phyloP scores from a whole-genome alignment of 2,797 vertebrate species.

The Leptodactylus fallax region DNA sequence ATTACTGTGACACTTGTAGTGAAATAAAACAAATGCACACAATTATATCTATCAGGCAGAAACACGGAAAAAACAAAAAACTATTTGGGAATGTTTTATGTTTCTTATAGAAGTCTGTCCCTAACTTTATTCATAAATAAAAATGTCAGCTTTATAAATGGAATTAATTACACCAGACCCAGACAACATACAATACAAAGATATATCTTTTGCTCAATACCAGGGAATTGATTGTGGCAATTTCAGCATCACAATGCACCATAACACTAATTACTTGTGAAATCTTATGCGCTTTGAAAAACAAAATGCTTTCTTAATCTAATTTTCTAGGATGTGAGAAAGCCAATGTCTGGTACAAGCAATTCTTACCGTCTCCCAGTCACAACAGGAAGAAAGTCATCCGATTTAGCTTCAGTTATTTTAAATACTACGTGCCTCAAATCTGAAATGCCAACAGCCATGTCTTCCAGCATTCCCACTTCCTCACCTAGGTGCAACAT shows the following conservation, averaged over 20 bases:
- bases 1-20: not conserved
- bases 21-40: not conserved
- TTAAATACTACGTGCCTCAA: slow-evolving; percentile 91
- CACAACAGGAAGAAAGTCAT: slow-evolving; percentile 89
- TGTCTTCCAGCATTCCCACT: slow-evolving; percentile 97
- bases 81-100: not conserved
- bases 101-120: slow-evolving; percentile 5
- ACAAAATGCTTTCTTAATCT: slow-evolving; percentile 30
- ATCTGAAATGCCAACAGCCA: slow-evolving; percentile 94
- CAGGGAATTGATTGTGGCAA: slow-evolving; percentile 40
- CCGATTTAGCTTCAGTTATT: slow-evolving; percentile 90
- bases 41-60: too few relatives aligned
- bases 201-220: slow-evolving; percentile 42
- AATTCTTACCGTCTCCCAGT: slow-evolving; percentile 90
- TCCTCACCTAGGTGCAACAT: slow-evolving; percentile 86
- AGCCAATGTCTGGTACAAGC: slow-evolving; percentile 36
- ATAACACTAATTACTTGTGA: slow-evolving; percentile 55
- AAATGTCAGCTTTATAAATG: slow-evolving; percentile 43
- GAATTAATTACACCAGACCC: not conserved
- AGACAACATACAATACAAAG: slow-evolving; percentile 29
- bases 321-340: slow-evolving; percentile 26
- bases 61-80: not conserved
- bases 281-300: slow-evolving; percentile 44
- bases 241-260: slow-evolving; percentile 25
- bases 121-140: slow-evolving; percentile 26